Evolutionary conservation across 2,113 vertebrate species (phyloP).

Genomic region (Podarcis cretensis): DNA sequence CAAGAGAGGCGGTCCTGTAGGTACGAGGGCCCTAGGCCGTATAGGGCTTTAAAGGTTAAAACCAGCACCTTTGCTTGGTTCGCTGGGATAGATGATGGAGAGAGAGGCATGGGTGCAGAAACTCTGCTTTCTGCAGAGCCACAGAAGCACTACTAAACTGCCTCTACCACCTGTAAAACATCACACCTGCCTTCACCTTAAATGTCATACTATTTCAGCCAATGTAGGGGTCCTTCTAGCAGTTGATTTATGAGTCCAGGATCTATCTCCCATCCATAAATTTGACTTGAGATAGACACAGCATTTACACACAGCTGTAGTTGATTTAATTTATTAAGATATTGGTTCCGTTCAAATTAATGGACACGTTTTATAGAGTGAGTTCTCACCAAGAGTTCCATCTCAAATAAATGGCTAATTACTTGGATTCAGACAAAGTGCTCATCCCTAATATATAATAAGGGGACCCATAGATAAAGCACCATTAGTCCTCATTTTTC

Average conservation of each 20-base stretch:
- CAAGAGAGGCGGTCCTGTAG: no score
- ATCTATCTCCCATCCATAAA: background rate
- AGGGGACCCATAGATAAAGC: conserved; percentile 12
- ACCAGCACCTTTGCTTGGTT: no score
- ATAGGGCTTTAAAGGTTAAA: no score
- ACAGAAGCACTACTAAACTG: background rate
- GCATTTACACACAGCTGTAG: background rate
- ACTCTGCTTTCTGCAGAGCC: background rate
- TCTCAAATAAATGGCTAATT: background rate
- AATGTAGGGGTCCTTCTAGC: background rate
- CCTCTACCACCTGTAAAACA: background rate
- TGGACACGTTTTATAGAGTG: background rate
- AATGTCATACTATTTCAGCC: background rate
- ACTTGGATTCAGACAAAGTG: background rate
- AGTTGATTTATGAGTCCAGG: background rate
- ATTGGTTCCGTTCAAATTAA: background rate
- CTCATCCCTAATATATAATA: background rate
- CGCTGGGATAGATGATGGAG: no score
- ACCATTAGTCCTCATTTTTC: conserved; percentile 29
- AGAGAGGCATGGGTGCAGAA: no score
- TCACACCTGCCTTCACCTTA: background rate
- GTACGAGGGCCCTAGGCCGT: no score
- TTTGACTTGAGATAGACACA: background rate
- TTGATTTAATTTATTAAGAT: background rate
- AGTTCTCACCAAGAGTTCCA: background rate